These are phyloP conservation scores for Lissocephala sabroskyi DNA, from an alignment of 2,888 invertebrate genomes.

Conservation along the genomic window DNA sequence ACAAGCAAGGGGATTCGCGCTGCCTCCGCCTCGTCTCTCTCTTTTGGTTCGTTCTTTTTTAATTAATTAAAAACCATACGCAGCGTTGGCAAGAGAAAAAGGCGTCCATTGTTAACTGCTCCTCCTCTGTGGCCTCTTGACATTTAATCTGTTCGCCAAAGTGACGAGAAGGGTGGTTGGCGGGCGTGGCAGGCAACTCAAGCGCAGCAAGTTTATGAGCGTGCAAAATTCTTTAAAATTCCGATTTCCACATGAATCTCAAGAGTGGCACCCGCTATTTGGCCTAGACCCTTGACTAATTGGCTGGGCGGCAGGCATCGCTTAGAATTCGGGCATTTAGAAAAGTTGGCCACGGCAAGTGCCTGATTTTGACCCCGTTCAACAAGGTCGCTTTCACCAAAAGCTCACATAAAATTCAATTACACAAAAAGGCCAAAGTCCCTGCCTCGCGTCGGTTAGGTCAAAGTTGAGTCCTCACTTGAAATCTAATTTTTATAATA, in stretches of 20 bases:
- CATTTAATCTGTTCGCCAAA: slow-evolving; percentile 20
- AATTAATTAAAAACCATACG: slow-evolving; percentile 55
- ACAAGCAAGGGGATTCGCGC: no score
- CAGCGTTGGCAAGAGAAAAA: slow-evolving; percentile 37
- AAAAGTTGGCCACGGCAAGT: no score
- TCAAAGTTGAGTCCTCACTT: slow-evolving; percentile 45
- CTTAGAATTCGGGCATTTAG: no score
- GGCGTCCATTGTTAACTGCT: slow-evolving; percentile 27
- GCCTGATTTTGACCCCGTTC: no score
- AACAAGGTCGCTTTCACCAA: no score
- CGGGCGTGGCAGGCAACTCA: background rate
- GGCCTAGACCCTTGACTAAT: no score
- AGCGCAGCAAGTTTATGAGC: background rate
- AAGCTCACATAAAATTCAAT: no score
- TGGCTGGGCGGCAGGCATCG: no score
- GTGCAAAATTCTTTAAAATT: slow-evolving; percentile 1
- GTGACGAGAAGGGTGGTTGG: no score
- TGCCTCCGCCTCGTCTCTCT: no score
- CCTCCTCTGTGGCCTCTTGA: slow-evolving; percentile 18
- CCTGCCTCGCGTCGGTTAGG: slow-evolving; percentile 28
- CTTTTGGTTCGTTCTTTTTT: slow-evolving; percentile 23
- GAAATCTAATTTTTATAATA: slow-evolving; percentile 60
- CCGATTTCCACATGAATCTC: no score
- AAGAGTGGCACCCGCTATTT: no score
- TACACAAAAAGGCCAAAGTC: slow-evolving; percentile 42